Base-by-base conservation (phyloP, 2,113 vertebrate species). In the Zeus faber region DNA sequence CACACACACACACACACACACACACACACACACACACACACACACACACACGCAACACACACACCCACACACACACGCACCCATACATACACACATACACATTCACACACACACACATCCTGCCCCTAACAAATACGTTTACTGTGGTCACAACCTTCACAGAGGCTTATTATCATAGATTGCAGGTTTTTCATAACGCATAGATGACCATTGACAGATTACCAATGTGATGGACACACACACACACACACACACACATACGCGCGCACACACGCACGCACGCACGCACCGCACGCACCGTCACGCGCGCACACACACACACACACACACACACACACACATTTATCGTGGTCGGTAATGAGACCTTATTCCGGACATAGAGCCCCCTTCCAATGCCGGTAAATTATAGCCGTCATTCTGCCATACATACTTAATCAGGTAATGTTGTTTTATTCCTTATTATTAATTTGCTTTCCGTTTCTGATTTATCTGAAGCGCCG, bases 361-460 rank as follows among this genome's bases (percentile, higher is more conserved):
- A 37, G 33, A 37, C 33, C 33, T 37, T 37, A 37, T 37, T 37
- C 33, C 33, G 33, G 33, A 37, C 33, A 37, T n/a, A 37, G 11
- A 37, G n/a, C 33, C 33, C 33, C 33, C 33, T n/a, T 37, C 33
- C 33, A n/a, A n/a, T 37, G 33, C 33, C 33, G 11, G 33, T 37
- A 37, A 37, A 37, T 37, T 37, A n/a, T n/a, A n/a, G 13, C 33
- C 33, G 33, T 37, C 33, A 37, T n/a, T 37, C 33, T n/a, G 33
- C 33, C 33, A 37, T 37, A 37, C 33, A 37, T 37, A 37, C 33
- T 37, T 37, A 37, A 37, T 37, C 33, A 37, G 33, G 33, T 37
- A 37, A 37, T 37, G 33, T 37, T 37, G 33, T 37, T 37, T 37
- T 37, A 37, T 37, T 37, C 9, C 33, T 37, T 37, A 37, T 37